A percentile compares a stretch with the other conserved stretches of the same genome.
phyloP scores from a whole-genome alignment of 23 tunicate genomes.

The Trididemnum miniatum region DNA sequence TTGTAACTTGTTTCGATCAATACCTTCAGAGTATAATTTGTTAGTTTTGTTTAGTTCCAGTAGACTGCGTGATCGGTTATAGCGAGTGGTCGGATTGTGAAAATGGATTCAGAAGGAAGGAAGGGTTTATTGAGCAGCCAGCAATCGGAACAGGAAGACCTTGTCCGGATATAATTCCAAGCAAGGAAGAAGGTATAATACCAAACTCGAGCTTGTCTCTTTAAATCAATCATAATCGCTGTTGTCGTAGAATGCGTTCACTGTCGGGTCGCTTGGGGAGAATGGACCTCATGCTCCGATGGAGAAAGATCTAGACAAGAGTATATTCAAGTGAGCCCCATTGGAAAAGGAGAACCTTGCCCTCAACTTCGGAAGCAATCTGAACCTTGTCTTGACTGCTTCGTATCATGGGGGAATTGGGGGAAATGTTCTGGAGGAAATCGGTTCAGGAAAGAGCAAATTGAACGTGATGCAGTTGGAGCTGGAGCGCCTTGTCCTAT shows the following conservation, averaged over 20 bases:
- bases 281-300: slow-evolving; percentile 48
- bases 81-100: slow-evolving; percentile 53
- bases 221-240: not conserved
- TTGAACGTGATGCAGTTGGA: slow-evolving; percentile 49
- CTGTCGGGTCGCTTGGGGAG: slow-evolving; percentile 53
- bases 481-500: slow-evolving; percentile 39
- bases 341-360: slow-evolving; percentile 34
- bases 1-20: not conserved
- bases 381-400: slow-evolving; percentile 54
- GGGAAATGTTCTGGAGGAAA: slow-evolving; percentile 38
- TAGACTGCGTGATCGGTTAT: slow-evolving; percentile 65
- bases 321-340: slow-evolving; percentile 8
- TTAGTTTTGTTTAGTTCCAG: slow-evolving; percentile 45
- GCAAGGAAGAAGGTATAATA: slow-evolving; percentile 50
- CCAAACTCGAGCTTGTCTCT: too few species aligned
- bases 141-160: slow-evolving; percentile 52
- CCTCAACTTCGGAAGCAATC: not conserved
- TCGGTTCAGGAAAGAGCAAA: slow-evolving; percentile 22
- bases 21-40: not conserved
- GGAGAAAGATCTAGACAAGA: slow-evolving; percentile 37
- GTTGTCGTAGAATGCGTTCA: slow-evolving; percentile 25
- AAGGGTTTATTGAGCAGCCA: slow-evolving; percentile 11
- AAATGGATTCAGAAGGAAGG: not conserved
- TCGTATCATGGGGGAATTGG: slow-evolving; percentile 66
- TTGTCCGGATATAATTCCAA: slow-evolving; percentile 36